Evolutionary conservation across 1,140 invertebrate species (phyloP).

Genomic region (Prorops nasuta): DNA sequence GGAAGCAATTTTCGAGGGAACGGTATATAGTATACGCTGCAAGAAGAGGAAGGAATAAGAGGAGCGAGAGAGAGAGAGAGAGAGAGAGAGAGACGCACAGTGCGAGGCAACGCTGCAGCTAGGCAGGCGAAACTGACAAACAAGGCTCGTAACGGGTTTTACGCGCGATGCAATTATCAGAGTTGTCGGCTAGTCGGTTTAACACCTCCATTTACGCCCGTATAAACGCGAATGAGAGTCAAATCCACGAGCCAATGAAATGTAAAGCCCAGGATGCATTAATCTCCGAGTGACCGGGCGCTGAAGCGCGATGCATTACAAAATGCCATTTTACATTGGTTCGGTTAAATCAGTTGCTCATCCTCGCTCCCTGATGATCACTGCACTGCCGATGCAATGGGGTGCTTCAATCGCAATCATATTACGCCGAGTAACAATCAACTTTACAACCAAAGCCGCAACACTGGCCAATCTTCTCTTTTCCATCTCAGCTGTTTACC

Average conservation of each 20-base stretch:
- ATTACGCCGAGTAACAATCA: neutral
- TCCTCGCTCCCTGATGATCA: conserved; percentile 2
- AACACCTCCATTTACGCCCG: conserved; percentile 46
- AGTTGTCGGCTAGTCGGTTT: conserved; percentile 53
- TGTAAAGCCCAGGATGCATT: conserved; percentile 31
- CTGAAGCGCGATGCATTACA: conserved; percentile 32
- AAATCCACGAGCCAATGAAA: conserved; percentile 29
- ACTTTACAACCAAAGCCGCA: too few relatives aligned
- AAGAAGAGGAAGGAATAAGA: neutral
- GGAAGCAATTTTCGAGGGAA: too few relatives aligned
- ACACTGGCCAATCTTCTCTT: too few relatives aligned
- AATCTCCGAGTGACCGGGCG: conserved; percentile 18
- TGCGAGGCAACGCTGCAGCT: too few relatives aligned
- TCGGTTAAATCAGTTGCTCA: conserved; percentile 19
- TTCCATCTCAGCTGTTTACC: too few relatives aligned
- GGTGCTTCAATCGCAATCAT: conserved; percentile 16
- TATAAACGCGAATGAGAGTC: conserved; percentile 43
- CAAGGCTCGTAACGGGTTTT: conserved; percentile 47
- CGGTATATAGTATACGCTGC: too few relatives aligned
- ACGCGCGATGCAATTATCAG: conserved; percentile 51
- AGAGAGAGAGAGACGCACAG: neutral
- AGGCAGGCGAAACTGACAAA: conserved; percentile 35
- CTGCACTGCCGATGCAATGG: neutral
- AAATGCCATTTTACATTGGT: conserved; percentile 44
- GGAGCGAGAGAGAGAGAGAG: too few relatives aligned